Conservation (phyloP, 2,113 vertebrate species). For the Phylloscopus trochiloides region DNA sequence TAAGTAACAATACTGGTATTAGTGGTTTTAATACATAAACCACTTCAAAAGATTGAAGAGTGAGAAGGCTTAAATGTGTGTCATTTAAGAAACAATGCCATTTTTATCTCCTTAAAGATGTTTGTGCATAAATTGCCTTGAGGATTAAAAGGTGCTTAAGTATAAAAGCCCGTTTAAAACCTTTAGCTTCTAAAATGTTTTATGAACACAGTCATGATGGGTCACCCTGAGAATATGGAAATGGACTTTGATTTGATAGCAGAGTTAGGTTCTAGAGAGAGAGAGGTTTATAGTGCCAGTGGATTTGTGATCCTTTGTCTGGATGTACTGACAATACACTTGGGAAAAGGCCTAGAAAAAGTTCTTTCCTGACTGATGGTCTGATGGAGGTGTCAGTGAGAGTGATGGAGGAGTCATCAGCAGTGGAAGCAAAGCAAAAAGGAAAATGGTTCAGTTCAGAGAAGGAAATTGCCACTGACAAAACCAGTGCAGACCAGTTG, state of each 20-base stretch:
- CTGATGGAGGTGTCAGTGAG: not conserved
- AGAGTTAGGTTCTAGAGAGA: not conserved
- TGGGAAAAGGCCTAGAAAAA: not conserved
- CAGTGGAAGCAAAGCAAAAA: not conserved
- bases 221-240: not conserved
- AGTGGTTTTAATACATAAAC: not conserved
- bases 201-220: not conserved
- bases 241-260: not conserved
- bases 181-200: not conserved
- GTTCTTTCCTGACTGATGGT: not conserved
- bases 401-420: not conserved
- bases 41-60: not conserved
- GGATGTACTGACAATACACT: not conserved
- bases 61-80: not conserved
- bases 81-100: slow-evolving; percentile 7
- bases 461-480: rapidly evolving
- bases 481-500: rapidly evolving
- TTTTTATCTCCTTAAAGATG: slow-evolving; percentile 19
- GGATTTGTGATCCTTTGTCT: not conserved
- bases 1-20: not conserved
- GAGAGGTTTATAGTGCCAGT: not conserved
- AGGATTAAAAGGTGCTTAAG: slow-evolving; percentile 23
- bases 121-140: slow-evolving; percentile 8
- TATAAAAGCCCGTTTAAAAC: not conserved
- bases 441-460: not conserved